Percentiles rank a stretch among this genome's conserved stretches.
Evolutionary conservation across 1,140 invertebrate species (phyloP).

Genomic region (Pararge aegeria): DNA sequence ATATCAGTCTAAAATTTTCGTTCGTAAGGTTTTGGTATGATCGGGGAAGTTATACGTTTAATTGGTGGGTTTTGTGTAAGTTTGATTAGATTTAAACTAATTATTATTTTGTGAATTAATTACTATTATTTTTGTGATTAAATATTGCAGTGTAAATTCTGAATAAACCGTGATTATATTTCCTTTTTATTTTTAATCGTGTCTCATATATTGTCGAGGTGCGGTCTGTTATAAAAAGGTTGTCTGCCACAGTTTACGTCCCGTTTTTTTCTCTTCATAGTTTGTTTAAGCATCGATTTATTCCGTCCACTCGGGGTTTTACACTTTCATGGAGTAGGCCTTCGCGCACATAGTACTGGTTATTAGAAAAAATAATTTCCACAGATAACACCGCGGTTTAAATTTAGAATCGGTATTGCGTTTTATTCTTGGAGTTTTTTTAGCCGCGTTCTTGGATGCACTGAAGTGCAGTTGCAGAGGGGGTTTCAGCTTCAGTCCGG

Average conservation of each 20-base stretch:
- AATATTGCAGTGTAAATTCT: slow-evolving; percentile 66
- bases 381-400: slow-evolving; percentile 16
- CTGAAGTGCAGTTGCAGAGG: slow-evolving; percentile 74
- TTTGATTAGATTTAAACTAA: slow-evolving; percentile 20
- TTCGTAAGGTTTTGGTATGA: slow-evolving; percentile 61
- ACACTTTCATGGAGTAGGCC: neutral
- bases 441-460: slow-evolving; percentile 66
- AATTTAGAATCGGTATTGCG: slow-evolving; percentile 33
- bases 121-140: slow-evolving; percentile 54
- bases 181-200: slow-evolving; percentile 36
- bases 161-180: slow-evolving; percentile 50
- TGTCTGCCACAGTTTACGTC: slow-evolving; percentile 38
- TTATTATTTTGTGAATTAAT: slow-evolving; percentile 26
- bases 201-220: slow-evolving; percentile 59
- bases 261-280: slow-evolving; percentile 77
- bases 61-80: slow-evolving; percentile 33
- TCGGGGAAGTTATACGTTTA: slow-evolving; percentile 29
- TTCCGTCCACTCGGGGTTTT: slow-evolving; percentile 29
- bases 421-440: slow-evolving; percentile 52
- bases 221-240: slow-evolving; percentile 43
- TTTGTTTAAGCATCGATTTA: slow-evolving; percentile 44
- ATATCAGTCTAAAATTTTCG: slow-evolving; percentile 79
- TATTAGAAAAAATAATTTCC: slow-evolving; percentile 17
- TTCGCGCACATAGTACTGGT: slow-evolving; percentile 35
- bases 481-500: slow-evolving; percentile 47